A percentile compares a stretch with the other conserved stretches of the same genome.
phyloP scores from a whole-genome alignment of 2,888 invertebrate species.

The Acrobasis suavella region DNA sequence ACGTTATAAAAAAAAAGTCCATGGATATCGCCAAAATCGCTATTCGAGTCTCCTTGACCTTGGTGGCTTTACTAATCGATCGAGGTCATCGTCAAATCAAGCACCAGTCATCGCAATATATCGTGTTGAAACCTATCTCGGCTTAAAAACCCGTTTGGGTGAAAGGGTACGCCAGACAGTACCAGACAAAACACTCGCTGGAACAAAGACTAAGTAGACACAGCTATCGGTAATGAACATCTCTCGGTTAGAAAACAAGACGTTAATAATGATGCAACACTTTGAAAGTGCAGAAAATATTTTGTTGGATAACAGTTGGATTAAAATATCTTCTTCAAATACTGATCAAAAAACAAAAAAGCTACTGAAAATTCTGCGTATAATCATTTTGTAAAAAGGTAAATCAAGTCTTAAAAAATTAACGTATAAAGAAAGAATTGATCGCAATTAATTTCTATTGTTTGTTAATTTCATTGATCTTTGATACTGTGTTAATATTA shows the following conservation, averaged over 20 bases:
- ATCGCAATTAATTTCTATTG: constrained; percentile 3
- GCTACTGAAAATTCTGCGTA: too few species aligned
- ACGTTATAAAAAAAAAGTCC: too few species aligned
- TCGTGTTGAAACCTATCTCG: constrained; percentile 14
- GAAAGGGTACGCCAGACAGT: constrained; percentile 20
- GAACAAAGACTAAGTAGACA: constrained; percentile 6
- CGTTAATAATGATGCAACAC: not conserved
- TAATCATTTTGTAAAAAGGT: not conserved
- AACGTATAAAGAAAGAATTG: too few species aligned
- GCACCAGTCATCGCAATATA: constrained; percentile 41
- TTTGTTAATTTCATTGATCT: constrained; percentile 11
- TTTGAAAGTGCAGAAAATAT: too few species aligned
- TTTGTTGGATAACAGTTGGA: too few species aligned
- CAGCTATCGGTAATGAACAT: constrained; percentile 7
- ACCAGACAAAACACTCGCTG: constrained; percentile 9
- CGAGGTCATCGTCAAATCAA: constrained; percentile 52
- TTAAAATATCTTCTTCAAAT: too few species aligned
- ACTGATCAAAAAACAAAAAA: too few species aligned
- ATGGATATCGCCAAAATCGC: not conserved
- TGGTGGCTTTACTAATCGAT: constrained; percentile 50
- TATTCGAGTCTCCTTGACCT: constrained; percentile 44
- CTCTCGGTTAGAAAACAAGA: constrained; percentile 22
- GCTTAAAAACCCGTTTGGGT: constrained; percentile 11
- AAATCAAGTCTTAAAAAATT: not conserved
- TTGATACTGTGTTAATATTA: constrained; percentile 12